Conservation (phyloP, 2,888 invertebrate genomes). For the Pachydiplax longipennis region DNA sequence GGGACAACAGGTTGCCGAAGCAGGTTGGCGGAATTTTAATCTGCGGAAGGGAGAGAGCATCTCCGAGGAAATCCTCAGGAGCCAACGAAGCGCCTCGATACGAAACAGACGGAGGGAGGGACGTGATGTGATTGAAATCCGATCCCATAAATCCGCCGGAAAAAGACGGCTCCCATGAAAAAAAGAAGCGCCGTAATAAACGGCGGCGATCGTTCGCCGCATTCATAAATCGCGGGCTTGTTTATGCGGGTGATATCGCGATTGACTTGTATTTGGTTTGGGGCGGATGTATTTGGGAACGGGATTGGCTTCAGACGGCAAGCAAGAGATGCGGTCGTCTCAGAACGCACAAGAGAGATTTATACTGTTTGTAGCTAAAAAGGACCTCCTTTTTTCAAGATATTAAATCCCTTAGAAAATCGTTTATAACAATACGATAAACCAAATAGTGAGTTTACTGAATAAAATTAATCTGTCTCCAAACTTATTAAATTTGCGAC, state of each 20-base stretch:
- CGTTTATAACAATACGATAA: too few relatives aligned
- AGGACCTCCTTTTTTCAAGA: too few relatives aligned
- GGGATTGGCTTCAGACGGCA: not conserved
- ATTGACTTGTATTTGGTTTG: conserved; percentile 24
- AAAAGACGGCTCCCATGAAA: not conserved
- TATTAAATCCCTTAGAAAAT: too few relatives aligned
- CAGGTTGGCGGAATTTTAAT: conserved; percentile 36
- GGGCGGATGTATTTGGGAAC: not conserved
- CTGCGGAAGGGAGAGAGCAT: not conserved
- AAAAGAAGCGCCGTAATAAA: not conserved
- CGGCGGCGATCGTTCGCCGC: not conserved
- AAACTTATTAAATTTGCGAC: too few relatives aligned
- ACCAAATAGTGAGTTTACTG: too few relatives aligned
- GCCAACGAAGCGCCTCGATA: not conserved
- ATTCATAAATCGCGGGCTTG: conserved; percentile 12
- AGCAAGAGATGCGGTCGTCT: not conserved
- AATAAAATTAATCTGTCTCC: too few relatives aligned
- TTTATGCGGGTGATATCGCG: not conserved
- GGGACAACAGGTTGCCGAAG: conserved; percentile 27
- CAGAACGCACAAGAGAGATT: too few relatives aligned
- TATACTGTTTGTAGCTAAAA: too few relatives aligned
- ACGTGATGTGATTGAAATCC: conserved; percentile 38
- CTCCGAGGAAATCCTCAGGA: not conserved
- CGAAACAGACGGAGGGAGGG: not conserved
- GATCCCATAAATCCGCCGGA: not conserved